Percentiles rank a stretch among this genome's conserved stretches.
Evolutionary conservation across 2,888 invertebrate species (phyloP).

Genomic region (Argyresthia albistria): DNA sequence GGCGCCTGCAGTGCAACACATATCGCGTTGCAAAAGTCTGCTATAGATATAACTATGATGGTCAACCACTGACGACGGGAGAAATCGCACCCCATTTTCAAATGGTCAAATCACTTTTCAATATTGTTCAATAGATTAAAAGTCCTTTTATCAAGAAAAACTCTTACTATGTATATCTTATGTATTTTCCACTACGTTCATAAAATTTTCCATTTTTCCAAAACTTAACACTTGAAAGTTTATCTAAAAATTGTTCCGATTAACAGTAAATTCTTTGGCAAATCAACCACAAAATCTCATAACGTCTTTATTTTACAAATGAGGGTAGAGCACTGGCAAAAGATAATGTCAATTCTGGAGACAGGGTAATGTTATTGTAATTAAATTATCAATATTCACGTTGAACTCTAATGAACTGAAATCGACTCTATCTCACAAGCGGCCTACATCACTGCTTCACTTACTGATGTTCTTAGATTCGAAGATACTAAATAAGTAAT

Average conservation of each 20-base stretch:
- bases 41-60: conserved; percentile 82
- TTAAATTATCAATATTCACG: not conserved
- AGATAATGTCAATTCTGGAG: conserved; percentile 27
- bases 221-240: too few relatives aligned
- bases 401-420: conserved; percentile 1
- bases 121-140: not conserved
- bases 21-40: conserved; percentile 88
- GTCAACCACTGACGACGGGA: conserved; percentile 84
- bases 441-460: not conserved
- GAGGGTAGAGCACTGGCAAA: conserved; percentile 31
- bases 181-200: not conserved
- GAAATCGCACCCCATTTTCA: conserved; percentile 74
- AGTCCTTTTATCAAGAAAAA: not conserved
- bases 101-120: too few relatives aligned
- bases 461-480: not conserved
- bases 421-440: not conserved
- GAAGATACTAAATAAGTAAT: not conserved
- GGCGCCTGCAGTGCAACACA: conserved; percentile 90
- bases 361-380: conserved; percentile 14
- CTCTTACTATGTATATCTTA: too few relatives aligned
- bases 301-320: conserved; percentile 16
- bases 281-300: not conserved
- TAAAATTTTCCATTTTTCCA: too few relatives aligned
- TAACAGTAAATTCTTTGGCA: not conserved
- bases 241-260: too few relatives aligned